These are phyloP conservation scores for Ciona savignyi DNA, from an alignment of 23 tunicate genomes.

Conservation along the genomic window DNA sequence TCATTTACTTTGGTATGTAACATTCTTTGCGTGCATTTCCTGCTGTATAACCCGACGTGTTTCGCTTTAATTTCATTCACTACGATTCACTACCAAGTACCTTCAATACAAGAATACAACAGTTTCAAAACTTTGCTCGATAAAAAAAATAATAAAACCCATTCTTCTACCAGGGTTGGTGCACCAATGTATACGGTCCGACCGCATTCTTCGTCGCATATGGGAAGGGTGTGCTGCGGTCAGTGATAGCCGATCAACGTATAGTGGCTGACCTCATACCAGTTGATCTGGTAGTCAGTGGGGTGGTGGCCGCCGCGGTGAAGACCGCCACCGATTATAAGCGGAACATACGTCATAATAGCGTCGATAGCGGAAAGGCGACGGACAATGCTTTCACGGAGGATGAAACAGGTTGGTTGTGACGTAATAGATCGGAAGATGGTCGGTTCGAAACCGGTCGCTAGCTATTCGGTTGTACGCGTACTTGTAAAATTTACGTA, in stretches of 20 bases:
- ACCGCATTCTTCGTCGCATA: conserved; percentile 33
- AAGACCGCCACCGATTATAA: conserved; percentile 15
- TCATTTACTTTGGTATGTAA: too few species aligned
- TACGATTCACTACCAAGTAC: too few species aligned
- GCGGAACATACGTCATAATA: not conserved
- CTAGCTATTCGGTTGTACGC: too few species aligned
- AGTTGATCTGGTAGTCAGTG: conserved; percentile 30
- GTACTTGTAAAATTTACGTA: too few species aligned
- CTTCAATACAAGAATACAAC: too few species aligned
- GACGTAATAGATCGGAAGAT: too few species aligned
- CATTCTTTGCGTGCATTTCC: too few species aligned
- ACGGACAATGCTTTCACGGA: not conserved
- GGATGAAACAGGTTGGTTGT: conserved; percentile 3
- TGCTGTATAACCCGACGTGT: too few species aligned
- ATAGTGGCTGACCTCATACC: conserved; percentile 28
- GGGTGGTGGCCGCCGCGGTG: conserved; percentile 27
- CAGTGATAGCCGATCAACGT: conserved; percentile 13
- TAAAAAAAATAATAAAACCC: not conserved
- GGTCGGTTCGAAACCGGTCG: too few species aligned
- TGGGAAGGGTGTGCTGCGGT: conserved; percentile 16
- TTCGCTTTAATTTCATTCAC: too few species aligned
- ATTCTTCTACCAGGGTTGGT: conserved; percentile 29
- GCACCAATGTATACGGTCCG: conserved; percentile 36
- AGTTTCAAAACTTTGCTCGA: conserved; percentile 1
- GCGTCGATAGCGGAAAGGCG: not conserved